Percentiles rank a stretch among this genome's conserved stretches.
These are phyloP conservation scores for Aethina tumida DNA, from an alignment of 1,140 invertebrate species.

Conservation along the genomic window DNA sequence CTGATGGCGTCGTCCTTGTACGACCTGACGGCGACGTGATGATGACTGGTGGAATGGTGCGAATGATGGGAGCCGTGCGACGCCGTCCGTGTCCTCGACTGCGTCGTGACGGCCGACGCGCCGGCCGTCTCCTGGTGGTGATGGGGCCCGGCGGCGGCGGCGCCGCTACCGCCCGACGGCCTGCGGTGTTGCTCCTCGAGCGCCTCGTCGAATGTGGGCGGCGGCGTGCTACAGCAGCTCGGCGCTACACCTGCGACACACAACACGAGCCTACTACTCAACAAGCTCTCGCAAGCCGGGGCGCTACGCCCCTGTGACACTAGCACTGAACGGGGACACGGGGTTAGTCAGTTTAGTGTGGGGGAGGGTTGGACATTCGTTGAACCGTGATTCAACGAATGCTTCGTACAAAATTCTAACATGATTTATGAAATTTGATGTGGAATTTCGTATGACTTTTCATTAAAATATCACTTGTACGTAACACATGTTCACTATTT, in stretches of 20 bases:
- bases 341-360: not conserved
- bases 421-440: too few species aligned
- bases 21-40: conserved; percentile 18
- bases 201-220: conserved; percentile 75
- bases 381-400: too few species aligned
- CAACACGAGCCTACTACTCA: too few species aligned
- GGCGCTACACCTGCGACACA: conserved; percentile 37
- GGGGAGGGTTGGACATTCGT: too few species aligned
- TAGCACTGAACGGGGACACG: not conserved
- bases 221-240: conserved; percentile 74
- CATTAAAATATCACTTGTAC: too few species aligned
- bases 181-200: conserved; percentile 44
- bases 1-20: conserved; percentile 36
- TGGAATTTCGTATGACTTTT: too few species aligned
- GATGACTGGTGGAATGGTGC: conserved; percentile 16
- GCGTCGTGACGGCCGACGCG: conserved; percentile 3
- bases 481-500: too few species aligned
- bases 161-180: conserved; percentile 42
- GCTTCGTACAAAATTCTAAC: too few species aligned
- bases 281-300: conserved; percentile 21
- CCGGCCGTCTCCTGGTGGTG: conserved; percentile 15
- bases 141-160: conserved; percentile 11
- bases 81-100: conserved; percentile 9
- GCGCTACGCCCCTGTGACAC: conserved; percentile 27
- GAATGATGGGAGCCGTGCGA: conserved; percentile 19